Base-by-base conservation (phyloP, 2,888 invertebrate genomes). In the Mechanitis mazaeus region DNA sequence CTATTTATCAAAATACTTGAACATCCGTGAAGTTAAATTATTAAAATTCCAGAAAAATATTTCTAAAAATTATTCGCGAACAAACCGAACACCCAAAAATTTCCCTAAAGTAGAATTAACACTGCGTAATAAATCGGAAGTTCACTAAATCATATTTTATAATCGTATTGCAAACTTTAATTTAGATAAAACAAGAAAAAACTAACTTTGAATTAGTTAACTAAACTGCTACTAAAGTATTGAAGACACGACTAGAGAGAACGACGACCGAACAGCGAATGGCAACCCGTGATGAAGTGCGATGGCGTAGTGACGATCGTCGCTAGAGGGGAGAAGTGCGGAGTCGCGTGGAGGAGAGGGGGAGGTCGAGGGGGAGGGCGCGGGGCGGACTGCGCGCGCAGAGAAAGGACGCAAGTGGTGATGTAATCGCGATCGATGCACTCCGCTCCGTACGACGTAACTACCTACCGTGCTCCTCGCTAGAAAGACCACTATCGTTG, bases 351-450 rank as follows among this genome's bases (percentile, higher is more conserved):
- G 60, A 31, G 63, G 65, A 65, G 60, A 46, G 61, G 67, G 67
- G 59, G 64, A 62, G 54, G 54, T 55, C 35, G 60, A 64, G 61
- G 62, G 68, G 70, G 72, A 75, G 74, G 73, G 68, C 65, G 75
- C 77, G 77, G 72, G 79, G 78, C 75, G 78, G 69, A 73, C 77
- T 83, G 89, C 87, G 89, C 87, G 85, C 89, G 86, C 88, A 87
- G 85, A 85, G 87, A 87, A 87, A 86, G 88, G 86, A 84, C 85
- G 84, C 83, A 77, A 84, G 81, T 82, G 83, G 79, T 89, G 89
- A 90, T 87, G 89, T 88, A 90, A 90, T 85, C 83, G 79, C 89
- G 87, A 89, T 90, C 90, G 87, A 90, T 90, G 88, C 85, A 87
- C 84, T 80, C 75, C 73, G 67, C 60, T 68, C 67, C 60, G 71